Evolutionary conservation across 1,140 invertebrate species (phyloP), one percentile per base, ranked within the genome.

Genomic region (Antheraea mylitta): DNA sequence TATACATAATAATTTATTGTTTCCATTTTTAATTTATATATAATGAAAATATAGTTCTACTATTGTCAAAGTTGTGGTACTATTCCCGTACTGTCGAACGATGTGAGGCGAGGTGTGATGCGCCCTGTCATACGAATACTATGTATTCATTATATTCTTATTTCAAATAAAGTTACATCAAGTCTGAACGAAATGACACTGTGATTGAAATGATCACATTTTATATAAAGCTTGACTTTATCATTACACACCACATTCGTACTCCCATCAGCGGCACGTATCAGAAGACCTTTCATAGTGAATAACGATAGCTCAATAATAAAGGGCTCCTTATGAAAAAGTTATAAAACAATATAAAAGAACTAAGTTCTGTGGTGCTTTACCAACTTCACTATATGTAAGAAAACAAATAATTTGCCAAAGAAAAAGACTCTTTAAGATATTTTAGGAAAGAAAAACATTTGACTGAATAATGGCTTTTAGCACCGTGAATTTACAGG

Each of bases 21-120:
- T 92, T 92, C 90, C 90, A 91, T 90, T 92, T 90, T 91, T 91
- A 75, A 91, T 87, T 90, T 90, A 92, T 92, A 90, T 87, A 85
- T 88, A 90, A 91, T 90, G 86, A 92, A 91, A 90, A 90, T 92
- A 92, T 92, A 92, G 87, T 87, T 85, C 81, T 90, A 89, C 86
- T 90, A 90, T 91, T 81, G 79, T 79, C 80, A 83, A 80, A 75
- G 79, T 36, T 85, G 83, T 90, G 78, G 79, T 85, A 82, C 85
- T 91, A 66, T 85, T 79, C 82, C 82, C 76, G 70, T 70, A 69
- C 59, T 59, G 65, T 36, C 30, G 65, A 30, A 13, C n/a, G 30
- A 18, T 45, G 38, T 45, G n/a, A 53, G 16, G 45, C 45, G 45
- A 53, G 45, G 0, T 13, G 11, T 53, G 45, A 53, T 6, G 64